Evolutionary conservation across 2,113 vertebrate genomes (phyloP), one percentile per base, ranked within the genome.

Genomic region (Sarotherodon lohbergeri): DNA sequence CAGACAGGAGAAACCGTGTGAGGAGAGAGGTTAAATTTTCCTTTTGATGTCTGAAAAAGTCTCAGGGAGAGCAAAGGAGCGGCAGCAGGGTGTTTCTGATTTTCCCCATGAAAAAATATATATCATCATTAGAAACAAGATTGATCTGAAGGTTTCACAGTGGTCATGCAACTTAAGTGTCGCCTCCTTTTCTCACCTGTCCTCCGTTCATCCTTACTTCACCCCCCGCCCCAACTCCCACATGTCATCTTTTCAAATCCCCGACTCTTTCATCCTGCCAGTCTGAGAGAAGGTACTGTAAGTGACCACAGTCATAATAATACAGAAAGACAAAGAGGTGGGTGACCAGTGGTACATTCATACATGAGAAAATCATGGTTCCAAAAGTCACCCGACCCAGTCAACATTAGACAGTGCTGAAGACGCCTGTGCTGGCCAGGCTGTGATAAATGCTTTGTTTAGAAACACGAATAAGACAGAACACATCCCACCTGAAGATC

Each of bases 361-460:
- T 90, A 95, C 93, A 93, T 87, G 90, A 94, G 93, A 94, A 94
- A 94, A 93, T 94, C 94, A 94, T 87, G 90, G 90, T 94, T 94
- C 93, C 94, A 94, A 73, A 93, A 93, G 93, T 91, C 94, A 94
- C 93, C 94, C 95, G 83, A 91, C 90, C 95, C 68, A 27, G 59
- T 87, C 66, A 66, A 95, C 92, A 86, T 93, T 90, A 94, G 93
- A 94, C 91, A 88, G 95, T 95, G 94, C 93, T 85, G 91, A 87
- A 93, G 88, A 91, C 8, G 86, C 94, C 95, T 80, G 94, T 87
- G 90, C 88, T 89, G 93, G 66, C 90, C 93, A 92, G 95, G 94
- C 95, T 55, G 95, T 95, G 95, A 95, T 96, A 96, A 96, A 96
- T 96, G 95, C 95, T 96, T 96, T 92, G 92, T 95, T 95, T 95